phyloP scores from a whole-genome alignment of 2,888 invertebrate species.

The Graphium colonna region DNA sequence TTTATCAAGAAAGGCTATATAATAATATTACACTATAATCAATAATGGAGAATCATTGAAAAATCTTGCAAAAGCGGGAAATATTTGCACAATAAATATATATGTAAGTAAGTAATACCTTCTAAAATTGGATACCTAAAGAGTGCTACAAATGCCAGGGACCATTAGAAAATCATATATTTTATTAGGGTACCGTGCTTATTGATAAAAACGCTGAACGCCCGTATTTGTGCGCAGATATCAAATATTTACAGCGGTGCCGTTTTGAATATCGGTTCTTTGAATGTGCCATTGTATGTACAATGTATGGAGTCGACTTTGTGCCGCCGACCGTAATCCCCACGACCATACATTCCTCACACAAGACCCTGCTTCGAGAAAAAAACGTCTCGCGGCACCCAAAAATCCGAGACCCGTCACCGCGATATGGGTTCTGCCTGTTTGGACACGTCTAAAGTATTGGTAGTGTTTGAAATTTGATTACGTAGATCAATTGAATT shows the following conservation, averaged over 20 bases:
- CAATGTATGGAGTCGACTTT: conserved; percentile 24
- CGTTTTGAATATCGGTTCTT: not conserved
- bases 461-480: not conserved
- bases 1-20: too few species aligned
- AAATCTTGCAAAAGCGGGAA: too few species aligned
- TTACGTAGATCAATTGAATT: not conserved
- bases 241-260: conserved; percentile 27
- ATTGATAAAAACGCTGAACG: not conserved
- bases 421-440: conserved; percentile 37
- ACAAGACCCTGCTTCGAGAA: conserved; percentile 52
- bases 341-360: conserved; percentile 69
- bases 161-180: too few species aligned
- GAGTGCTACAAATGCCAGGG: too few species aligned
- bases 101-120: too few species aligned
- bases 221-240: conserved; percentile 14
- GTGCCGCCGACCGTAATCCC: conserved; percentile 54
- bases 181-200: not conserved
- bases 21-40: too few species aligned
- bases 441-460: not conserved
- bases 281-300: not conserved
- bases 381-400: conserved; percentile 28
- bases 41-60: too few species aligned
- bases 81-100: too few species aligned
- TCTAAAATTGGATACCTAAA: too few species aligned
- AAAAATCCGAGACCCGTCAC: not conserved